These are phyloP conservation scores for Calycopis cecrops DNA, from an alignment of 1,140 invertebrate species.

Conservation along the genomic window DNA sequence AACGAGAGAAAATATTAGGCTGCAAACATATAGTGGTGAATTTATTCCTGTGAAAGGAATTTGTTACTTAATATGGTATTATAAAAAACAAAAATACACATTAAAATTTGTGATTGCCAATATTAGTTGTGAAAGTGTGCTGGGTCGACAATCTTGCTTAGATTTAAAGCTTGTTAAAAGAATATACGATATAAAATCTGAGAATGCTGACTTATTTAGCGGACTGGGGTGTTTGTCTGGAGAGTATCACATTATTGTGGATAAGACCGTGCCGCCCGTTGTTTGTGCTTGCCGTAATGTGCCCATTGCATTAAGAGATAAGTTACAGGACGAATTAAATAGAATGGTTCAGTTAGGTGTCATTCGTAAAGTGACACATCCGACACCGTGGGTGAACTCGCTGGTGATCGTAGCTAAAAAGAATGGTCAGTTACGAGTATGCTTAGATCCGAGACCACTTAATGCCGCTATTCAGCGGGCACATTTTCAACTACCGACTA, in stretches of 20 bases:
- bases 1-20: too few relatives aligned
- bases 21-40: too few relatives aligned
- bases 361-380: slow-evolving; percentile 21
- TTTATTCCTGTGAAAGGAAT: too few relatives aligned
- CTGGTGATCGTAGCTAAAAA: slow-evolving; percentile 19
- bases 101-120: too few relatives aligned
- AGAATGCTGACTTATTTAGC: slow-evolving; percentile 28
- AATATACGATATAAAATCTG: slow-evolving; percentile 13
- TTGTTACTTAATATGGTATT: too few relatives aligned
- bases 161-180: slow-evolving; percentile 19
- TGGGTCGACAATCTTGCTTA: too few relatives aligned
- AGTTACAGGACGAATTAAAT: slow-evolving; percentile 23
- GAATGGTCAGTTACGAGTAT: slow-evolving; percentile 16
- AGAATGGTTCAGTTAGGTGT: slow-evolving; percentile 24
- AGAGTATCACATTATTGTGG: slow-evolving; percentile 27
- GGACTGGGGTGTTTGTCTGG: slow-evolving; percentile 29
- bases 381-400: slow-evolving; percentile 17
- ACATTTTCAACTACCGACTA: slow-evolving; percentile 15
- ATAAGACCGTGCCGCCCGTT: slow-evolving; percentile 22
- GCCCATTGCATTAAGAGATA: too few relatives aligned
- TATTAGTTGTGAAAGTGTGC: too few relatives aligned
- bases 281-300: slow-evolving; percentile 22
- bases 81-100: too few relatives aligned
- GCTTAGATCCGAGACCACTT: slow-evolving; percentile 19
- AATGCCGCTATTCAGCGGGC: slow-evolving; percentile 17